These are phyloP conservation scores for Piscicola geometra DNA, from an alignment of 2,888 invertebrate species.

Conservation along the genomic window DNA sequence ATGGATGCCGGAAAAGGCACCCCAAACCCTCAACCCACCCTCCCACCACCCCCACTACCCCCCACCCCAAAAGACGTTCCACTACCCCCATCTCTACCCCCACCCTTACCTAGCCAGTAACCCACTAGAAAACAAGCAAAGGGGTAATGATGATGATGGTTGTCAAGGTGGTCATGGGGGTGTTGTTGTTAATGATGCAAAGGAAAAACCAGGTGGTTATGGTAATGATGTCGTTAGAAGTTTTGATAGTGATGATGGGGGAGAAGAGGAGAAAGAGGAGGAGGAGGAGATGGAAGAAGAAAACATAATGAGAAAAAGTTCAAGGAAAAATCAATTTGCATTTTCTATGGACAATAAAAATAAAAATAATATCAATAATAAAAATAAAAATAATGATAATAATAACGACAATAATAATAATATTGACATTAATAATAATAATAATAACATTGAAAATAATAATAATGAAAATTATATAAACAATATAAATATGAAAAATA, in stretches of 20 bases:
- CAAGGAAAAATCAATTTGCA: not conserved
- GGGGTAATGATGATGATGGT: no score
- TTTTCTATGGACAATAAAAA: not conserved
- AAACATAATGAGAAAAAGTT: not conserved
- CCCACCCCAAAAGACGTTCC: not conserved
- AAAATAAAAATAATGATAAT: not conserved
- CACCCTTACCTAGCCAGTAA: not conserved
- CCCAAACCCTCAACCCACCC: not conserved
- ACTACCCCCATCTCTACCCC: not conserved
- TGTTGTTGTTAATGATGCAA: no score
- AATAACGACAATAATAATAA: constrained; percentile 11
- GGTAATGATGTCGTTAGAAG: no score
- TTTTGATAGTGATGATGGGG: not conserved
- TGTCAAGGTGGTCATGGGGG: no score
- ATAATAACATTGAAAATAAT: constrained; percentile 7
- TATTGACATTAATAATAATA: constrained; percentile 7
- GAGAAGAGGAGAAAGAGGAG: constrained; percentile 2
- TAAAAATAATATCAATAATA: not conserved
- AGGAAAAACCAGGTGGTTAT: no score
- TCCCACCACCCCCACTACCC: not conserved
- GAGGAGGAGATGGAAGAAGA: not conserved
- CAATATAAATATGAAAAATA: not conserved
- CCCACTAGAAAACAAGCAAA: no score
- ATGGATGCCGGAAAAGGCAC: not conserved
- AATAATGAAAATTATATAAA: not conserved